A percentile compares a stretch with the other conserved stretches of the same genome.
phyloP scores from a whole-genome alignment of 2,113 vertebrate genomes.

The Alethe diademata region DNA sequence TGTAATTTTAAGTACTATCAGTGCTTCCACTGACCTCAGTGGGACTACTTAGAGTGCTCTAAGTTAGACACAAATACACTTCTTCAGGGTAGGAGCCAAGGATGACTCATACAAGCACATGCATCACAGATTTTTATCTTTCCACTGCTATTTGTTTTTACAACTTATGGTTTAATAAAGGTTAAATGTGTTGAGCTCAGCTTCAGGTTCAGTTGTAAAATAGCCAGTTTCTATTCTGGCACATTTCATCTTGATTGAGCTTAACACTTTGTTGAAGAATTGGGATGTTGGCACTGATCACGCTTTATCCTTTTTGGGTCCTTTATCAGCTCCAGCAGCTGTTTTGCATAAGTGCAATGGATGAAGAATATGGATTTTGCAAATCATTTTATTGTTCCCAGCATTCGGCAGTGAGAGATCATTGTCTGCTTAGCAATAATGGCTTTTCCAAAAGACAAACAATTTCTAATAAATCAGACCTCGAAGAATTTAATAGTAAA shows the following conservation, averaged over 20 bases:
- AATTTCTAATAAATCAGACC: slow-evolving; percentile 64
- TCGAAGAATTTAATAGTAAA: slow-evolving; percentile 58
- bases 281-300: background rate
- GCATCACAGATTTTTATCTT: slow-evolving; percentile 4
- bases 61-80: background rate
- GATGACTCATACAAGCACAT: background rate
- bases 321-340: slow-evolving; percentile 50
- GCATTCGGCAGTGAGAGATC: slow-evolving; percentile 22
- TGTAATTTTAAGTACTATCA: slow-evolving; percentile 4
- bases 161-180: slow-evolving; percentile 12
- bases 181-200: slow-evolving; percentile 26
- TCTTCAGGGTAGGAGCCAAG: slow-evolving; percentile 15
- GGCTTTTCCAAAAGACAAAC: slow-evolving; percentile 62
- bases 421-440: slow-evolving; percentile 57
- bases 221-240: background rate
- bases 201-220: background rate
- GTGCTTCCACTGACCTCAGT: slow-evolving; percentile 7
- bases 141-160: background rate
- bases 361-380: slow-evolving; percentile 36
- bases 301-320: background rate
- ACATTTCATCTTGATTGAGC: background rate
- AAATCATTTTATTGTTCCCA: slow-evolving; percentile 25
- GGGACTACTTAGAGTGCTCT: background rate
- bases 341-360: slow-evolving; percentile 46
- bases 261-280: slow-evolving; percentile 35